phyloP scores from a whole-genome alignment of 2,797 vertebrate species.

The Artibeus jamaicensis region DNA sequence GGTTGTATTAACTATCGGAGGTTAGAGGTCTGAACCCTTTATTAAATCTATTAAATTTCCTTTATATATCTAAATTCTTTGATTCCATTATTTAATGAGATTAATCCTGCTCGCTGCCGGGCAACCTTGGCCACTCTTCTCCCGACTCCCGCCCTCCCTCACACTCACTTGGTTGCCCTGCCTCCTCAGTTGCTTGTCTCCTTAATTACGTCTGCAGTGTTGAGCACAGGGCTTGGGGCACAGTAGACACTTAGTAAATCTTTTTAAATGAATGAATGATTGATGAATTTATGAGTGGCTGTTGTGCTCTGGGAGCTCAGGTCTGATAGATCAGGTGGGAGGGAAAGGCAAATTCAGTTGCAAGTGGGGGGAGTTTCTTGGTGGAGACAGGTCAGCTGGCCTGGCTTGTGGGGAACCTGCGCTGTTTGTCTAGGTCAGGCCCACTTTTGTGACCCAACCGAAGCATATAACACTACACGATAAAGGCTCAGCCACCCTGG shows the following conservation, averaged over 20 bases:
- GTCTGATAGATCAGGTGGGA: neutral
- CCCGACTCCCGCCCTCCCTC: neutral
- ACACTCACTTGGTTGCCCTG: neutral
- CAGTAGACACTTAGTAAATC: neutral
- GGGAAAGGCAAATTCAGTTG: neutral
- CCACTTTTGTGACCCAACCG: neutral
- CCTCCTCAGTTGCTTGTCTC: neutral
- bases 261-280: neutral
- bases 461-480: neutral
- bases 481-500: neutral
- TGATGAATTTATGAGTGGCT: neutral
- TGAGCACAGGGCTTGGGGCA: neutral
- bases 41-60: conserved; percentile 45
- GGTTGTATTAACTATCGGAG: conserved; percentile 1
- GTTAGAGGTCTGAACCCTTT: conserved; percentile 24
- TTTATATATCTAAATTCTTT: conserved; percentile 38
- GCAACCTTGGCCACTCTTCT: neutral
- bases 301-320: neutral
- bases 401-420: neutral
- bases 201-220: neutral
- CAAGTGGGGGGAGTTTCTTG: neutral
- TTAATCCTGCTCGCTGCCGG: conserved; percentile 19
- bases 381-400: neutral
- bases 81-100: conserved; percentile 34
- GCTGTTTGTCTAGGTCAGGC: neutral